Conservation (phyloP, 2,797 vertebrate genomes). For the Darevskia nairensis region DNA sequence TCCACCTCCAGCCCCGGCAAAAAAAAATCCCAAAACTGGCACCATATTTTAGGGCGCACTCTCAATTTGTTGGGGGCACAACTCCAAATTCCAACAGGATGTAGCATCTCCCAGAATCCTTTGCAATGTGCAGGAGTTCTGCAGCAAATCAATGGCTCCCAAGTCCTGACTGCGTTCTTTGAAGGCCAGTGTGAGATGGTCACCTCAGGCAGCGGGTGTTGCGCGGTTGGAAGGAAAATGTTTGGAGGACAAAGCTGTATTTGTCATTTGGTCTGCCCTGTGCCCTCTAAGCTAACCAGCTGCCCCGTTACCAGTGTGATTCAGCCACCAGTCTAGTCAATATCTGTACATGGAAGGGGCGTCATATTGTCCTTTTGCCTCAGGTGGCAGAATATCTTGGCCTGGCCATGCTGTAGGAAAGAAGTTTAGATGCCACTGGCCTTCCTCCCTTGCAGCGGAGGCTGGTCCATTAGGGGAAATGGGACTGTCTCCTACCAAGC, state of each 20-base stretch:
- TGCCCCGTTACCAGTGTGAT: not conserved
- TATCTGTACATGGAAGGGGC: not conserved
- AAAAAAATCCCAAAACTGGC: not conserved
- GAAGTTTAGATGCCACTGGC: not conserved
- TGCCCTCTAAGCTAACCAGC: not conserved
- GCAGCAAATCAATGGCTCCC: not conserved
- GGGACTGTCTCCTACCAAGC: no score
- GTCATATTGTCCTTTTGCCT: not conserved
- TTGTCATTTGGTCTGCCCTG: not conserved
- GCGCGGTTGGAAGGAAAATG: not conserved
- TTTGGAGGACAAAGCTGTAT: not conserved
- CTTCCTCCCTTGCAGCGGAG: no score
- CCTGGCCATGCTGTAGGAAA: not conserved
- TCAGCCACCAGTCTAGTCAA: not conserved
- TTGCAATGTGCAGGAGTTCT: not conserved
- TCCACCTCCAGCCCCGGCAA: no score
- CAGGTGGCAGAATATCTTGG: not conserved
- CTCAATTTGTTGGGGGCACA: not conserved
- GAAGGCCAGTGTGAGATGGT: not conserved
- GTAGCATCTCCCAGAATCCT: not conserved
- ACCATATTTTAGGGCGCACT: not conserved
- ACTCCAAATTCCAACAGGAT: not conserved
- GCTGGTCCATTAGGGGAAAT: no score
- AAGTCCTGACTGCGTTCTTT: not conserved
- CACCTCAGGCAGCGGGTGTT: not conserved